Evolutionary conservation across 1,140 invertebrate genomes (phyloP), one percentile per base, ranked within the genome.

Genomic region (Danaus melanippus): DNA sequence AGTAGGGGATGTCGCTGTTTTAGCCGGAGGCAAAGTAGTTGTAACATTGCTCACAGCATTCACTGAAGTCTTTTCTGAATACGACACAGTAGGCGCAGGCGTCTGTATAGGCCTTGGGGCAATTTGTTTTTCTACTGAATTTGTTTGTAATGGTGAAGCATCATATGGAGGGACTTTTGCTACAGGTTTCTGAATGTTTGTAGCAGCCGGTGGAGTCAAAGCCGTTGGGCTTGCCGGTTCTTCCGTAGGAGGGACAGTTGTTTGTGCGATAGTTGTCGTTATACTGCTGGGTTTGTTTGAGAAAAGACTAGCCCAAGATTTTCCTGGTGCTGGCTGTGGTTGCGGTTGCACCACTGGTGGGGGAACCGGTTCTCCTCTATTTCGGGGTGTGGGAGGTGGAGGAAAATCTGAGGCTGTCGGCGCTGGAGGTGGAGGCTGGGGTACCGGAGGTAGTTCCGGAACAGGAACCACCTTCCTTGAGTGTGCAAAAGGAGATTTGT

Each of bases 121-220:
- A 0, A 69, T 58, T 3, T 72, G 62, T 51, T 87, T 87, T 7
- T 81, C 76, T 11, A 64, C 45, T 3, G 63, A 46, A 10, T 73
- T 62, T 32, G 68, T 67, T 57, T 81, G 79, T 10, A 82, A 60
- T 7, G 84, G 85, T 0, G 86, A 88, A 0, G 87, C 87, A 46
- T 90, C 89, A 64, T 81, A 90, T 12, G 89, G 89, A 8, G 86
- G 86, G 11, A 90, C 89, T 71, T 90, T 90, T 11, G 89, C 89
- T 9, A 90, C 86, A 1, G 89, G 89, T 62, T 89, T 90, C 41
- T 88, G 88, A 21, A 87, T 58, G 58, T 72, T 83, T 0, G 72
- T 54, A 10, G 72, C 61, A 0, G 65, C 54, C 6, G 77, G 70
- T 1, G 81, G 75, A 0, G 68, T 49, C 2, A 70, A 32, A 8